Evolutionary conservation across 1,140 invertebrate species (phyloP), one percentile per base, ranked within the genome.

Genomic region (Epicauta chinensis): DNA sequence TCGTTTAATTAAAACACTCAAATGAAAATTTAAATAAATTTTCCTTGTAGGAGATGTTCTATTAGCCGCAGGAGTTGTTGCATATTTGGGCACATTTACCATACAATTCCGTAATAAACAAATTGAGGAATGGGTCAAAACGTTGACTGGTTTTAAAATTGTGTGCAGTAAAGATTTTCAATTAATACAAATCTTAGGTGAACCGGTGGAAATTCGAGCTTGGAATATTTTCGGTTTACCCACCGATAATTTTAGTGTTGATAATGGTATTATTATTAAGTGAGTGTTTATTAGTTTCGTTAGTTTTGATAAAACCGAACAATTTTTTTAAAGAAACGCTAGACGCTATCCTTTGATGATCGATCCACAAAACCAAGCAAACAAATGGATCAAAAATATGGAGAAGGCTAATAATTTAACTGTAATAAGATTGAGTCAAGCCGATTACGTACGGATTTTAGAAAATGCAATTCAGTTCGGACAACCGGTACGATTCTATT

Each of bases 391-490:
- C 3, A 94, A 93, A 73, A 94, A 93, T 67, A 87, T 91, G 82
- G 91, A 96, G 69, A 91, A 90, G 62, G 78, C 82, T 11, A 89
- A 89, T 53, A 91, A 91, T 69, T 71, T 97, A 16, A 84, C 82
- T 51, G 77, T 94, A 5, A 85, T 93, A 35, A 84, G 90, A 54
- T 74, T 93, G 17, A 83, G 78, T 47, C 89, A 93, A 67, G 63
- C 79, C 0, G 91, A 96, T 72, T 92, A 95, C 66, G 80, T 89
- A 0, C 73, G 93, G 41, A 81, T 87, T 0, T 74, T 97, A 23
- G 93, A 97, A 73, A 95, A 92, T 69, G 89, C 89, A 13, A 87
- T 97, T 54, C 91, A 96, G 70, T 93, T 95, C 74, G 94, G 94
- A 2, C 81, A 87, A 60, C 92, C 93, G 7, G 82, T 82, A 66